A percentile compares a stretch with the other conserved stretches of the same genome.
Conservation (phyloP, 2,888 invertebrate species). For the Spisula subtruncata region DNA sequence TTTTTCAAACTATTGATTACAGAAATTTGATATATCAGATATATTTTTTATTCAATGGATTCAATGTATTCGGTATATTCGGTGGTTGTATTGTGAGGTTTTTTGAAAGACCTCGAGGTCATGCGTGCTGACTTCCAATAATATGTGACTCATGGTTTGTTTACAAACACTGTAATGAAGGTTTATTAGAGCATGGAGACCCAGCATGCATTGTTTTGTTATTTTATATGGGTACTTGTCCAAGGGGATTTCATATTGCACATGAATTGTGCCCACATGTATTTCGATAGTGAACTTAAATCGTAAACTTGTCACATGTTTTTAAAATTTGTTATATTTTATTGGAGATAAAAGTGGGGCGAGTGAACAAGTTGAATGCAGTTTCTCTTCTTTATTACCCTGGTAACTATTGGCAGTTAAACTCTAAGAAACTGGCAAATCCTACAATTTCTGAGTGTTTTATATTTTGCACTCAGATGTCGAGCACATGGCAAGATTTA, state of each 20-base stretch:
- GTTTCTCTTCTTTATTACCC: no score
- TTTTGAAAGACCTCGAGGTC: not conserved
- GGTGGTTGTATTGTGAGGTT: not conserved
- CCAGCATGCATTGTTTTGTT: no score
- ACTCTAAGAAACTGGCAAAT: no score
- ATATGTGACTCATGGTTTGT: constrained; percentile 1
- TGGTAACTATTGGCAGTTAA: no score
- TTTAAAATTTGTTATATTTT: not conserved
- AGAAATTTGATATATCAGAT: not conserved
- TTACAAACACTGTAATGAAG: not conserved
- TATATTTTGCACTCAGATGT: no score
- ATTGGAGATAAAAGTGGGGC: not conserved
- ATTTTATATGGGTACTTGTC: no score
- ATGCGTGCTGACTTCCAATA: not conserved
- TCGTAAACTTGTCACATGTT: not conserved
- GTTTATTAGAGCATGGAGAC: not conserved
- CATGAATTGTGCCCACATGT: not conserved
- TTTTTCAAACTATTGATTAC: constrained; percentile 6
- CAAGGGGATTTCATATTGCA: not conserved
- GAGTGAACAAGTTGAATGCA: no score
- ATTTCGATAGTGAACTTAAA: not conserved
- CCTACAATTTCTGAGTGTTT: no score
- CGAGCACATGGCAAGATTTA: no score
- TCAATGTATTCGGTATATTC: no score
- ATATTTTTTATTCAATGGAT: not conserved